Conservation (phyloP, 2,888 invertebrate species). For the Norana najaformis region DNA sequence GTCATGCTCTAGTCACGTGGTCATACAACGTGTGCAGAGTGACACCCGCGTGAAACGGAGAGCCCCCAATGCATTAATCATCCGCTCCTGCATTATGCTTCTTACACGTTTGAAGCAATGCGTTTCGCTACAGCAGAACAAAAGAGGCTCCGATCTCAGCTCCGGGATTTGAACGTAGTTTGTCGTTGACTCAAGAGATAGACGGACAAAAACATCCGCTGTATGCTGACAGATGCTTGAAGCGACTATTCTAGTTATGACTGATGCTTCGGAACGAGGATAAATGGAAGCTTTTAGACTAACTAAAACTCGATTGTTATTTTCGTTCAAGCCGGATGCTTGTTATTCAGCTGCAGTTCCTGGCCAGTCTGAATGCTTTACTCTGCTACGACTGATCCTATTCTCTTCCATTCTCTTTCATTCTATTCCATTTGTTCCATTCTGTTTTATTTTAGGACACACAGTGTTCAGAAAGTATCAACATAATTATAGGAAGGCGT, state of each 20-base stretch:
- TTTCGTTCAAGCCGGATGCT: neutral
- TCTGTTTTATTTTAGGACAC: no score
- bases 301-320: neutral
- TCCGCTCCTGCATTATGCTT: neutral
- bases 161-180: neutral
- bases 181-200: neutral
- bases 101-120: neutral
- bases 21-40: neutral
- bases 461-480: no score
- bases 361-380: neutral
- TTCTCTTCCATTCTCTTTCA: no score
- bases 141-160: neutral
- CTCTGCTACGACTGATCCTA: neutral
- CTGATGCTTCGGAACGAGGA: neutral
- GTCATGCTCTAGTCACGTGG: neutral
- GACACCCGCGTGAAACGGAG: neutral
- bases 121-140: neutral
- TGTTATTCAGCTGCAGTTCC: neutral
- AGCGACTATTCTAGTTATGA: neutral
- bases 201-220: neutral
- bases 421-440: no score
- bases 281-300: neutral
- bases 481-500: no score
- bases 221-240: neutral
- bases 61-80: neutral